Evolutionary conservation across 2,888 invertebrate genomes (phyloP), one percentile per base, ranked within the genome.

Genomic region (Ochlodes sylvanus): DNA sequence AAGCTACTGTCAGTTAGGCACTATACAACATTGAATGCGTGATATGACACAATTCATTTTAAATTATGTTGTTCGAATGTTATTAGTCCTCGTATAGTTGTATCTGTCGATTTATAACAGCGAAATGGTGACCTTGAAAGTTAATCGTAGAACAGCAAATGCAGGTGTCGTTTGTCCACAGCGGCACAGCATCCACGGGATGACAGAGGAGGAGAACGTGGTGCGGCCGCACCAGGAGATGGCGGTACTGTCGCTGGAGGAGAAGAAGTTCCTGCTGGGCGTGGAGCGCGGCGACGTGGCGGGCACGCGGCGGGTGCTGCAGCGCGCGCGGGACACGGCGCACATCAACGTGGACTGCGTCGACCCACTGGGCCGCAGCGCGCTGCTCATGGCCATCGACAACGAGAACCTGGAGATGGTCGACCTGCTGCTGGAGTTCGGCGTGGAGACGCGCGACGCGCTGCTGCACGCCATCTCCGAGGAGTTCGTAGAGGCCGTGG

Each of bases 381-480:
- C 99, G 1, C 95, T 99, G 57, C 95, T 99, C 73, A 99, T 99
- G 97, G 99, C 99, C 78, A 99, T 99, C 81, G 99, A 99, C 94
- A 99, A 99, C 94, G 99, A 99, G 94, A 99, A 99, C 92, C 95
- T 99, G 79, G 99, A 99, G 93, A 98, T 98, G 98, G 98, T 98
- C 60, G 98, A 98, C 85, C 93, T 98, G 76, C 94, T 98, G 76
- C 96, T 98, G 74, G 97, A 97, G 88, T 96, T 97, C 85, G 91
- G 91, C 76, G 98, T 98, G 67, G 98, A 98, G 89, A 98, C 98
- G 7, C 97, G 98, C 79, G 99, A 99, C 89, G 98, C 99, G 0
- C 94, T 99, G 41, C 94, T 99, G 75, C 99, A 99, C 88, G 99
- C 99, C 79, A 99, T 99, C 85, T 98, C 98, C 68, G 99, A 99